Percentiles rank a stretch among this genome's conserved stretches.
Conservation (phyloP, 2,113 vertebrate genomes). For the Thomomys bottae region DNA sequence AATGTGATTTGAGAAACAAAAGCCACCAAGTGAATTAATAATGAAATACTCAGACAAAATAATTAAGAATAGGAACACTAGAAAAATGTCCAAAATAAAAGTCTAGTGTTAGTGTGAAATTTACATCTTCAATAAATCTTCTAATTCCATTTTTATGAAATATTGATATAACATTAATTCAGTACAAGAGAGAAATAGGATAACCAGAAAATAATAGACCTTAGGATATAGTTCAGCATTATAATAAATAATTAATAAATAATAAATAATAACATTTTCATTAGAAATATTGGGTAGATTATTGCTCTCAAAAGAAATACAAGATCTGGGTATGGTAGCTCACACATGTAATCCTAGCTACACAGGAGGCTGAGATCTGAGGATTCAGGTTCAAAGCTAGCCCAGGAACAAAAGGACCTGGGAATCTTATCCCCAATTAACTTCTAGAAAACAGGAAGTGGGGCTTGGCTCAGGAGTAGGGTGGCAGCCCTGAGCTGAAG, state of each 20-base stretch:
- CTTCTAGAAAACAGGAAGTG: too few relatives aligned
- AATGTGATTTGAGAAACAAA: too few relatives aligned
- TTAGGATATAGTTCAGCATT: conserved; percentile 24
- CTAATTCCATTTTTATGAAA: conserved; percentile 36
- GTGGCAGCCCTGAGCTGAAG: too few relatives aligned
- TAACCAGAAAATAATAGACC: conserved; percentile 12
- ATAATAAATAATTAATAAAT: conserved; percentile 25
- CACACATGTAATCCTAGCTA: too few relatives aligned
- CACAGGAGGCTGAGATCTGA: too few relatives aligned
- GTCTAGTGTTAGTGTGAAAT: neutral
- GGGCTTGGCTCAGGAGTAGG: too few relatives aligned
- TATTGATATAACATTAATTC: neutral
- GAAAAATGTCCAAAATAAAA: neutral
- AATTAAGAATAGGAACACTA: neutral
- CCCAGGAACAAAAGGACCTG: too few relatives aligned
- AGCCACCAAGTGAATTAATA: neutral
- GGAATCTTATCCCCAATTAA: too few relatives aligned
- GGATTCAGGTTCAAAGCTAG: too few relatives aligned
- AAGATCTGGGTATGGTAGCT: too few relatives aligned
- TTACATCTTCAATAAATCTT: neutral
- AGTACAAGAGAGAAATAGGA: conserved; percentile 25
- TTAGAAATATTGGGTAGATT: neutral
- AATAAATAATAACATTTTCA: conserved; percentile 45
- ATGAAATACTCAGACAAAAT: neutral
- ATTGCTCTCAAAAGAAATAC: conserved; percentile 32